A percentile compares a stretch with the other conserved stretches of the same genome.
Conservation (phyloP, 1,140 invertebrate genomes). For the Oreohelix idahoensis region DNA sequence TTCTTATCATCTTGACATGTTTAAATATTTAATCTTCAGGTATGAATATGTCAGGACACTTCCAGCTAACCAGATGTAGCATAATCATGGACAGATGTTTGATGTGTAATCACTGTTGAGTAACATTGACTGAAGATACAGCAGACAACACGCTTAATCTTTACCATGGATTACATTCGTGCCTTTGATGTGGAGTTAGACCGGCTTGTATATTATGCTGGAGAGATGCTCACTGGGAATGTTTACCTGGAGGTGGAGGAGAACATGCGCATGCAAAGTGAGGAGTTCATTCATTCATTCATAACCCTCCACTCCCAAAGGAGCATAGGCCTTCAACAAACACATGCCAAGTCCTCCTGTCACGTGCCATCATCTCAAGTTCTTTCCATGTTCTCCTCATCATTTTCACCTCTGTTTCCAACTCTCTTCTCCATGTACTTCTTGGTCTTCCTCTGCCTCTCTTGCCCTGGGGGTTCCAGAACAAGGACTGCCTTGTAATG, state of each 20-base stretch:
- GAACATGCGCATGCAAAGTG: constrained; percentile 85
- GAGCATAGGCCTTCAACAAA: too few species aligned
- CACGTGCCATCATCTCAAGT: too few species aligned
- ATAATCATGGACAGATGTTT: not conserved
- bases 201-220: constrained; percentile 85
- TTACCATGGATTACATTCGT: constrained; percentile 82
- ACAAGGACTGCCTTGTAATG: too few species aligned
- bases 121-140: not conserved
- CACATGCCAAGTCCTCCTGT: too few species aligned
- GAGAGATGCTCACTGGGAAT: constrained; percentile 80
- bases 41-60: not conserved
- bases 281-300: too few species aligned
- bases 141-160: not conserved
- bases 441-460: too few species aligned
- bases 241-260: constrained; percentile 83
- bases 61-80: not conserved
- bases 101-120: not conserved
- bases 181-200: constrained; percentile 86
- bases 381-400: too few species aligned
- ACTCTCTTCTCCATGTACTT: too few species aligned
- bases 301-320: too few species aligned
- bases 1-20: too few species aligned
- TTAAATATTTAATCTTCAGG: not conserved
- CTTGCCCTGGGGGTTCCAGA: too few species aligned
- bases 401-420: too few species aligned